A percentile compares a stretch with the other conserved stretches of the same genome.
Conservation (phyloP, 2,888 invertebrate genomes). For the Drosophila birchii region DNA sequence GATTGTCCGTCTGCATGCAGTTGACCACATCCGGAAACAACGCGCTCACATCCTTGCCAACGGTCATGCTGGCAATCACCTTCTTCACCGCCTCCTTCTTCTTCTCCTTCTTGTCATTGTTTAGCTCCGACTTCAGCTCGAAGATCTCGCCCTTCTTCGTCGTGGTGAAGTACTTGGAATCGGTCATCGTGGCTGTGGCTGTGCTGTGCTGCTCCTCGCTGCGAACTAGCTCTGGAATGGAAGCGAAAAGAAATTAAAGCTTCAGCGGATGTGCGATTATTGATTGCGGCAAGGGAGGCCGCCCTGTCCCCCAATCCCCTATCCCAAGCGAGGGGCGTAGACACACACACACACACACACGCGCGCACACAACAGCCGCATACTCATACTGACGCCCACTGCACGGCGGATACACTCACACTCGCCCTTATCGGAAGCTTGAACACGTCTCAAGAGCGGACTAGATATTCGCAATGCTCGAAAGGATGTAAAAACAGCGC, state of each 20-base stretch:
- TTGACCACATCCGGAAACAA: conserved; percentile 99
- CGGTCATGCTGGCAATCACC: conserved; percentile 99
- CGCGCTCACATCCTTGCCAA: conserved; percentile 99
- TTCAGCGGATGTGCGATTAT: conserved; percentile 19
- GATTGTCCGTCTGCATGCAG: conserved; percentile 99
- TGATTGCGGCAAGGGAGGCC: conserved; percentile 12
- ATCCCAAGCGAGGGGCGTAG: conserved; percentile 29
- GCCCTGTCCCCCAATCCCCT: neutral
- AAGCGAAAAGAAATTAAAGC: neutral
- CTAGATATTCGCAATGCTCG: neutral
- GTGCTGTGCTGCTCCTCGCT: conserved; percentile 36
- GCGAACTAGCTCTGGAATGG: conserved; percentile 32
- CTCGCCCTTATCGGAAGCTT: conserved; percentile 31
- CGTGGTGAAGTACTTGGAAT: conserved; percentile 99
- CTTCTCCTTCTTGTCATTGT: conserved; percentile 99
- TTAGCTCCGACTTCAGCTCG: conserved; percentile 98
- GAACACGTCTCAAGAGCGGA: conserved; percentile 36
- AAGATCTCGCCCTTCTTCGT: conserved; percentile 99
- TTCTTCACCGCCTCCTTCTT: conserved; percentile 99
- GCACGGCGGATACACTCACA: conserved; percentile 25
- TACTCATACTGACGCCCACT: conserved; percentile 12
- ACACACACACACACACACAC: conserved; percentile 2
- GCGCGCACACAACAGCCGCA: conserved; percentile 3
- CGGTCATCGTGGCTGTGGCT: conserved; percentile 90
- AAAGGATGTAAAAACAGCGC: neutral